Evolutionary conservation across 2,113 vertebrate species (phyloP).

Genomic region (Dendrocopos noguchii): DNA sequence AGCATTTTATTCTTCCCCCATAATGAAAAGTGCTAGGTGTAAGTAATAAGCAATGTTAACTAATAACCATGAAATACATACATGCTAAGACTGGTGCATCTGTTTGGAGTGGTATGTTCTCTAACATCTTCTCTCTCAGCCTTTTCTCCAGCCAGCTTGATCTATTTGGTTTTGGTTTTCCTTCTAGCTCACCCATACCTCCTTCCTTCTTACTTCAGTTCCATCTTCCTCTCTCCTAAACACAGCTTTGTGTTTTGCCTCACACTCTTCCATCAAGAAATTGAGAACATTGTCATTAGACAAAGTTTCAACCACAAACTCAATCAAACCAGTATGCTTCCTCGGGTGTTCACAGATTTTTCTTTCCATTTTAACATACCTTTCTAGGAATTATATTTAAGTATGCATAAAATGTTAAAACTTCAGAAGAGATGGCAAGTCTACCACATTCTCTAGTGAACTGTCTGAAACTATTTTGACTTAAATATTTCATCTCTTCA

Average conservation of each 20-base stretch:
- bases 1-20: neutral
- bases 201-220: neutral
- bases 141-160: neutral
- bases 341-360: neutral
- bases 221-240: neutral
- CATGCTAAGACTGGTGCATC: neutral
- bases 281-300: neutral
- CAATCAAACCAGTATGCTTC: neutral
- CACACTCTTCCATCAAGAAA: neutral
- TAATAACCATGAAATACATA: neutral
- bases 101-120: neutral
- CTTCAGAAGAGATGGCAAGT: no score
- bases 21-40: neutral
- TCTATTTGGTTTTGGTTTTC: accelerated
- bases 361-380: neutral
- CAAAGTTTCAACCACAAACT: neutral
- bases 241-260: neutral
- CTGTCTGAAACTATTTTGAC: no score
- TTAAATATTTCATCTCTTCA: no score
- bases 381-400: no score
- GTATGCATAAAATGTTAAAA: no score
- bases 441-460: no score
- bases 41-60: neutral
- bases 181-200: neutral
- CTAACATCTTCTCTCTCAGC: neutral